A percentile compares a stretch with the other conserved stretches of the same genome.
These are phyloP conservation scores for Nebria brevicollis DNA, from an alignment of 2,888 invertebrate species.

Conservation along the genomic window DNA sequence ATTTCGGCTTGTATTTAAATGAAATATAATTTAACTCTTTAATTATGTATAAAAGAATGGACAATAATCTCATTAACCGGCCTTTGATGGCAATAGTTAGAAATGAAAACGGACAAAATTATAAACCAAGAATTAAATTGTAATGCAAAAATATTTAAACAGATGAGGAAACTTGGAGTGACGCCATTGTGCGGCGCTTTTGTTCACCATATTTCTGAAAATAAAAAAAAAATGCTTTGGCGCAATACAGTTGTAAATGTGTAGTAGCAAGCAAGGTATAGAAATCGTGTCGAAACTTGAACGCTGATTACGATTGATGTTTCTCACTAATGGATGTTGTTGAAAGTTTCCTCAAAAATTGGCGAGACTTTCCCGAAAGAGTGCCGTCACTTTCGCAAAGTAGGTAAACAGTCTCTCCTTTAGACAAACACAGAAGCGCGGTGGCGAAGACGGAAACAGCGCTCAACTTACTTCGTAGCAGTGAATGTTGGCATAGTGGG, in stretches of 20 bases:
- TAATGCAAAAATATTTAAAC: too few relatives aligned
- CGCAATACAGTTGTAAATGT: background rate
- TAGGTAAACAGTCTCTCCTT: slow-evolving; percentile 38
- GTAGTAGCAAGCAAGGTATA: background rate
- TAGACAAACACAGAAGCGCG: slow-evolving; percentile 37
- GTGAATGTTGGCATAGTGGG: slow-evolving; percentile 40
- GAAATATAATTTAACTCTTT: too few relatives aligned
- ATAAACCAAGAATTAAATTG: too few relatives aligned
- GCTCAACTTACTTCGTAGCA: slow-evolving; percentile 33
- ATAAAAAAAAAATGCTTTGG: too few relatives aligned
- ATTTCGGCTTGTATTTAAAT: too few relatives aligned
- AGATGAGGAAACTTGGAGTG: too few relatives aligned
- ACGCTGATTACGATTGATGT: slow-evolving; percentile 32
- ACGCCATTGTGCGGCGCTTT: too few relatives aligned
- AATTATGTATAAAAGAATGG: too few relatives aligned
- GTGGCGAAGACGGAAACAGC: background rate
- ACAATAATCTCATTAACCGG: too few relatives aligned
- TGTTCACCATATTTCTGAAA: too few relatives aligned
- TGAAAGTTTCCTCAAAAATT: slow-evolving; percentile 40
- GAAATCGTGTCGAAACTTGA: slow-evolving; percentile 10
- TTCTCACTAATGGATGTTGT: slow-evolving; percentile 46
- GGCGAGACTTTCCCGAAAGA: slow-evolving; percentile 22
- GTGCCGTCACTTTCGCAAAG: slow-evolving; percentile 40
- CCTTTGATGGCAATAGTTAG: too few relatives aligned
- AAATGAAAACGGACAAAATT: too few relatives aligned